These are phyloP conservation scores for Aricia agestis DNA, from an alignment of 1,140 invertebrate genomes.

Conservation along the genomic window DNA sequence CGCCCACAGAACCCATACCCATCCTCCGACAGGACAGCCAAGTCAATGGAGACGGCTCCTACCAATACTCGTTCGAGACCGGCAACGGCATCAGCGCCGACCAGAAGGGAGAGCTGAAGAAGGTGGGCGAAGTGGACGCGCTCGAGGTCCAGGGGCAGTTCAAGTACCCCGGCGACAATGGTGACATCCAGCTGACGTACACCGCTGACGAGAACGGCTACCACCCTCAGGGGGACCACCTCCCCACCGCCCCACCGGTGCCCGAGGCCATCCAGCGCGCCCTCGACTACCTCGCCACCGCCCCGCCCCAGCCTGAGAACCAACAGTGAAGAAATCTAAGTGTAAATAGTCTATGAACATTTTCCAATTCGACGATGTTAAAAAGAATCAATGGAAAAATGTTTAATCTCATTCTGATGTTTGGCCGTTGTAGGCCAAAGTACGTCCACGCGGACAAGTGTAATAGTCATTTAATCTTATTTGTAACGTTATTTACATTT, in stretches of 20 bases:
- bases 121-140: slow-evolving; percentile 76
- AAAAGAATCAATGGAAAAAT: neutral
- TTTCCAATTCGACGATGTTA: neutral
- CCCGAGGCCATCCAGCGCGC: slow-evolving; percentile 68
- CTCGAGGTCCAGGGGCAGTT: slow-evolving; percentile 78
- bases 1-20: slow-evolving; percentile 52
- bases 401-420: neutral
- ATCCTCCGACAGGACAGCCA: slow-evolving; percentile 66
- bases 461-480: slow-evolving; percentile 18
- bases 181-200: slow-evolving; percentile 80
- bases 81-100: slow-evolving; percentile 43
- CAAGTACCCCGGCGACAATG: slow-evolving; percentile 83
- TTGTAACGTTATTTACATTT: neutral
- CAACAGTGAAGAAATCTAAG: neutral
- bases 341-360: neutral
- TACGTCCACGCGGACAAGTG: slow-evolving; percentile 4
- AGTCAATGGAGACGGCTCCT: slow-evolving; percentile 67
- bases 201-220: slow-evolving; percentile 87
- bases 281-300: slow-evolving; percentile 73
- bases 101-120: slow-evolving; percentile 81
- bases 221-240: slow-evolving; percentile 78
- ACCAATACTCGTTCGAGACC: slow-evolving; percentile 49
- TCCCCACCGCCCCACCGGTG: slow-evolving; percentile 81
- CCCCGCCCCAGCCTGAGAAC: slow-evolving; percentile 51
- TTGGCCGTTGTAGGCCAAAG: neutral